Base-by-base conservation (phyloP, 2,113 vertebrate species). In the Calidris pugnax region DNA sequence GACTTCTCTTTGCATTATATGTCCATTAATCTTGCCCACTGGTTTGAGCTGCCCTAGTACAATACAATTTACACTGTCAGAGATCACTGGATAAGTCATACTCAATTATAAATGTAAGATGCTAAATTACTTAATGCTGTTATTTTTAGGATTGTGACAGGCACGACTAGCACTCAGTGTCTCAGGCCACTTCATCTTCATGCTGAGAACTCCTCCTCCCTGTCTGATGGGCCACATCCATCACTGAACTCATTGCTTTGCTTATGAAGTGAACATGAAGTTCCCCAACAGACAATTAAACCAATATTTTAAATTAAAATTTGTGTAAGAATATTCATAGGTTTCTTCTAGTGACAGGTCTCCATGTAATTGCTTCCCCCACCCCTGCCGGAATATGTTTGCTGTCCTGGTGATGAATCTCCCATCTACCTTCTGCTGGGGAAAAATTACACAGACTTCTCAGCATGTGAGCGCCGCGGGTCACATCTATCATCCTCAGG, bases 351-450 rank as follows among this genome's bases (percentile, higher is more conserved):
- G 89, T 92, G 97, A 97, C 97, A 97, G 84, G 85, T 91, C 93
- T 89, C 53, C 32, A 13, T 72, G 87, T 79, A 95, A 90, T 95
- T 96, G 97, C 95, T 96, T 92, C 93, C 87, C 90, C 87, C 95
- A 81, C 83, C 83, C 51, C 48, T 41, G 71, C 71, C 48, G 92
- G 96, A 86, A 87, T 89, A 92, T 41, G 89, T 93, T 95, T 87
- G 89, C 89, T 91, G 95, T 97, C 94, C 91, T 72, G 62, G 79
- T 97, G 97, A 96, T 96, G 95, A 96, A 98, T 98, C 95, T 94
- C 73, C 86, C 85, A 69, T 87, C 96, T 81, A 57, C 9, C 24
- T 93, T 63, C 84, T 91, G 86, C 91, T 59, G 39, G 92, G 96
- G 79, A 96, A 87, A 95, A 98, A 96, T 48, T 48, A 78, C 93